Evolutionary conservation across 2,797 vertebrate species (phyloP).

Genomic region (Arnoldichthys spilopterus): DNA sequence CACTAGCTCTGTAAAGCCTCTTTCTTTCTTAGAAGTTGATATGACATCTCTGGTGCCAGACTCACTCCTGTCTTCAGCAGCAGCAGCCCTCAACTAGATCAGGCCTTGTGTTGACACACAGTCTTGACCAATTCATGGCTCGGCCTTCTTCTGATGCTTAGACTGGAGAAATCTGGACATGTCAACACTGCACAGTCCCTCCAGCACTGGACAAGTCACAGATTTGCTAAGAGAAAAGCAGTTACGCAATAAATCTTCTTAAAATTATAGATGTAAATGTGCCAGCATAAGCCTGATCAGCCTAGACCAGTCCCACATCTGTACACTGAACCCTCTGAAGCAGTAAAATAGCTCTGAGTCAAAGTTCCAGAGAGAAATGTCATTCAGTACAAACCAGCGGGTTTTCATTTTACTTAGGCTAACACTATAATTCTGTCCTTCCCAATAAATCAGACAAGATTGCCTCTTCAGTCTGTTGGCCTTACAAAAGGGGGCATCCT

Average conservation of each 20-base stretch:
- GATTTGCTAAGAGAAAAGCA: not conserved
- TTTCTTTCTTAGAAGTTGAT: not conserved
- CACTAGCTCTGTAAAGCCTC: constrained; percentile 13
- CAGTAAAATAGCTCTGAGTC: not conserved
- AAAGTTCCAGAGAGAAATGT: not conserved
- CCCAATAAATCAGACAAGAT: constrained; percentile 36
- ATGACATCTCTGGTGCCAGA: constrained; percentile 9
- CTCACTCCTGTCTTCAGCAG: constrained; percentile 12
- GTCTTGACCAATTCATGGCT: constrained; percentile 17
- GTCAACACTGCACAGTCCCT: not conserved
- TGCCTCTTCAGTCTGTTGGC: constrained; percentile 33
- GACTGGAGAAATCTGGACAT: not conserved
- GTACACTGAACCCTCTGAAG: not conserved
- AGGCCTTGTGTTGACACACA: constrained; percentile 26
- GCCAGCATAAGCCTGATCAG: not conserved
- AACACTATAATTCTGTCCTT: constrained; percentile 1
- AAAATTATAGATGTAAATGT: not conserved
- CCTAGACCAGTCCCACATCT: not conserved
- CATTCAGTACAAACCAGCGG: constrained; percentile 1
- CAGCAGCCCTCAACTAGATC: constrained; percentile 10
- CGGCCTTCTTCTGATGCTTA: not conserved
- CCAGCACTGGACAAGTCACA: not conserved
- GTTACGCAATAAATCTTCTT: too few species aligned
- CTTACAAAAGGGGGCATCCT: constrained; percentile 30
- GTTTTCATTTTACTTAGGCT: constrained; percentile 12